Evolutionary conservation across 2,888 invertebrate genomes (phyloP), one percentile per base, ranked within the genome.

Genomic region (Opisthograptis luteolata): DNA sequence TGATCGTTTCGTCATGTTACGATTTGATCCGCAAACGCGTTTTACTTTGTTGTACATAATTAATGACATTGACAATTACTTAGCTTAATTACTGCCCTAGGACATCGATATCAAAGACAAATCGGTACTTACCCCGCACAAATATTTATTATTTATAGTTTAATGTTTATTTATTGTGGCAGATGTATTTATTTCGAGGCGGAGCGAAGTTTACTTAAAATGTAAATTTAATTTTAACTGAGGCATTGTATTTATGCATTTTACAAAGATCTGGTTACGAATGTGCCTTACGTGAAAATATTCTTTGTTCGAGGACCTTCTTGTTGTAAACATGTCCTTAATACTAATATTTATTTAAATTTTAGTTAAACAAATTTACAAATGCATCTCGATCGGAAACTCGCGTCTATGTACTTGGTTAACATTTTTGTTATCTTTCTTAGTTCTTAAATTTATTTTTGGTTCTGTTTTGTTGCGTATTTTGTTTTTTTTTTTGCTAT

Each of bases 121-220:
- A 78, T 83, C 73, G 78, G 87, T 87, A 87, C 87, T 87, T 87
- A 87, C 70, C 68, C 82, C 80, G 86, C 87, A 87, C 87, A 86
- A 87, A 84, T 78, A 73, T 70, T 70, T 74, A 65, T 75, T 70
- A 58, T 58, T 72, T 73, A 74, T 76, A 76, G 71, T 66, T 66
- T 68, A 59, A 46, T 58, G 56, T 73, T 85, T 81, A 84, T 84
- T 83, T 84, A 81, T 78, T 52, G 37, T 80, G 74, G 74, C 69
- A 68, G 71, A 72, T 70, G 67, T 81, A 73, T 79, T 74, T 80
- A 76, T 77, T 74, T 73, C 63, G 68, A 73, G 66, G 68, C 54
- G 52, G 68, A 69, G 86, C 87, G 79, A 80, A 79, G 82, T 79
- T 87, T 87, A 89, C 87, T 87, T 88, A 88, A 87, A 75, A 61